A percentile compares a stretch with the other conserved stretches of the same genome.
Evolutionary conservation across 2,888 invertebrate species (phyloP).

Genomic region (Disparrhopalites patrizii): DNA sequence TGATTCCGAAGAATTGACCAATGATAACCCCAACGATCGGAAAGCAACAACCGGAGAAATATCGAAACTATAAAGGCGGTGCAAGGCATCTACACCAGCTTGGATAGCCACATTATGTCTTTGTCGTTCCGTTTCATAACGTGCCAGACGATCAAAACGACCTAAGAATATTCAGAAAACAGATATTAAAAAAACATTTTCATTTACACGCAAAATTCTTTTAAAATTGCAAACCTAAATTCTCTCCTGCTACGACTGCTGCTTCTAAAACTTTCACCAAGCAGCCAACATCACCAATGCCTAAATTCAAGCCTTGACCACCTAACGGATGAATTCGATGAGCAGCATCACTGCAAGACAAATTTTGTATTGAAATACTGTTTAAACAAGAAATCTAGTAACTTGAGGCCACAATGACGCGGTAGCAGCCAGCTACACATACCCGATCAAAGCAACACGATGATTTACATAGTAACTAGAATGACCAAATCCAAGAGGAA

Average conservation of each 20-base stretch:
- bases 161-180: conserved; percentile 7
- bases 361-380: neutral
- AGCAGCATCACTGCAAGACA: conserved; percentile 67
- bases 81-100: conserved; percentile 79
- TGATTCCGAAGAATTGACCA: conserved; percentile 69
- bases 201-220: neutral
- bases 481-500: conserved; percentile 89
- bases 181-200: conserved; percentile 4
- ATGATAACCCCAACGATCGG: conserved; percentile 75
- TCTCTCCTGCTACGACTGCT: conserved; percentile 67
- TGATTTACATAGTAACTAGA: conserved; percentile 77
- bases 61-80: conserved; percentile 70
- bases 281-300: conserved; percentile 83
- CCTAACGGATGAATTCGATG: conserved; percentile 93
- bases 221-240: conserved; percentile 58
- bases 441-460: conserved; percentile 84
- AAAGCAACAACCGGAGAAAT: conserved; percentile 68
- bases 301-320: conserved; percentile 96
- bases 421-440: conserved; percentile 50
- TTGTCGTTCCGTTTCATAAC: conserved; percentile 81
- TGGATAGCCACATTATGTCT: conserved; percentile 84
- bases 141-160: conserved; percentile 61
- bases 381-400: too few relatives aligned
- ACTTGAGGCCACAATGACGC: too few relatives aligned
- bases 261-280: conserved; percentile 68